Percentiles rank a stretch among this genome's conserved stretches.
phyloP scores from a whole-genome alignment of 1,140 invertebrate genomes.

The Bursaphelenchus mucronatus region DNA sequence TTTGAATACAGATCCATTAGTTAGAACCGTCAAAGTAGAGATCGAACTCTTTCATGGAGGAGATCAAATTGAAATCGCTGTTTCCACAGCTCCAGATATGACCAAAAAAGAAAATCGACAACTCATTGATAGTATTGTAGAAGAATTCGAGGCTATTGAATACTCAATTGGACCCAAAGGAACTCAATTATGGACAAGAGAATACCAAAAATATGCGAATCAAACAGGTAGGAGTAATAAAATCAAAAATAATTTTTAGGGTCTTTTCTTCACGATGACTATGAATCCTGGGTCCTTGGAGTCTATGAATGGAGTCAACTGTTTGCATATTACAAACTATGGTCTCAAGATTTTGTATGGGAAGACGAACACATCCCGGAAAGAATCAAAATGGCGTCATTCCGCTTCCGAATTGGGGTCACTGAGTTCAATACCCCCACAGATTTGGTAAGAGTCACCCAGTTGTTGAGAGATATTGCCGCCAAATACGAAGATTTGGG shows the following conservation, averaged over 20 bases:
- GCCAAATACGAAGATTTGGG: conserved; percentile 72
- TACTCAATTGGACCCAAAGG: conserved; percentile 51
- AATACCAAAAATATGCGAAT: conserved; percentile 58
- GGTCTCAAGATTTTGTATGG: conserved; percentile 60
- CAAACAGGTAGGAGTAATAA: conserved; percentile 36
- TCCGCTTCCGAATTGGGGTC: conserved; percentile 59
- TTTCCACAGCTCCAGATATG: conserved; percentile 53
- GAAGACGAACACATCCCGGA: conserved; percentile 40
- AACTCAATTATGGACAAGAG: conserved; percentile 57
- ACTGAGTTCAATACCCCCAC: conserved; percentile 53
- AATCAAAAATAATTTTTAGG: background rate
- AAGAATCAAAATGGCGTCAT: conserved; percentile 48
- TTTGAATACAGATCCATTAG: conserved; percentile 60
- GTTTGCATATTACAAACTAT: conserved; percentile 60
- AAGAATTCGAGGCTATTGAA: conserved; percentile 51
- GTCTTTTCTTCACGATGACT: conserved; percentile 49
- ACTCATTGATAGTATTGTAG: conserved; percentile 45
- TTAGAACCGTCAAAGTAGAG: conserved; percentile 39
- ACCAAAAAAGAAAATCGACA: conserved; percentile 37
- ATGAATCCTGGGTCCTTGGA: conserved; percentile 52
- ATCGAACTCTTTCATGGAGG: conserved; percentile 58
- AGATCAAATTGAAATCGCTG: conserved; percentile 58
- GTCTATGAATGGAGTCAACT: conserved; percentile 59
- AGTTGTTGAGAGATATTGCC: conserved; percentile 72
- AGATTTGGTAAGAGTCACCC: conserved; percentile 53